Evolutionary conservation across 2,888 invertebrate species (phyloP).

Genomic region (Tenthredo livida): DNA sequence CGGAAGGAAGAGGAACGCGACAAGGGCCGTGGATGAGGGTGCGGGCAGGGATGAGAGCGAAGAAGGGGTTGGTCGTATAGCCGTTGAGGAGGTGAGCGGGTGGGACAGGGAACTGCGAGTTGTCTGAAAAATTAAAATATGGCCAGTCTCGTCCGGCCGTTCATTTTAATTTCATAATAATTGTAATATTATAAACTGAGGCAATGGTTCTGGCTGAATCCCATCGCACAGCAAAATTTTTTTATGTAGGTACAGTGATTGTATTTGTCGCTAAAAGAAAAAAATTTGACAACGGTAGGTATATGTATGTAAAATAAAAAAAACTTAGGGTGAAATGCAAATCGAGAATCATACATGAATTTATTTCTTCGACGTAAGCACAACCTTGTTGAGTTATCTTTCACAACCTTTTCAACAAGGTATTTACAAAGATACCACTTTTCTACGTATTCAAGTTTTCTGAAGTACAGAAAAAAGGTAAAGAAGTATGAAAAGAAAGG

Average conservation of each 20-base stretch:
- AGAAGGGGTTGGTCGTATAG: slow-evolving; percentile 41
- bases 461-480: slow-evolving; percentile 21
- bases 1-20: slow-evolving; percentile 46
- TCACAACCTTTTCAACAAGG: neutral
- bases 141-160: slow-evolving; percentile 70
- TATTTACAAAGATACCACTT: slow-evolving; percentile 48
- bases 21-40: slow-evolving; percentile 47
- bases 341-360: slow-evolving; percentile 6
- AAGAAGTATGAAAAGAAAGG: slow-evolving; percentile 26
- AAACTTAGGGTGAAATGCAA: neutral
- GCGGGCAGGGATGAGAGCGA: slow-evolving; percentile 26
- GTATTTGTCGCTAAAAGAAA: neutral
- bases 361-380: slow-evolving; percentile 23
- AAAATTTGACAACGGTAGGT: neutral
- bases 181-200: slow-evolving; percentile 41
- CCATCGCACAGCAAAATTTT: neutral
- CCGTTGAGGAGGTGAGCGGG: slow-evolving; percentile 60
- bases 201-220: neutral
- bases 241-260: neutral
- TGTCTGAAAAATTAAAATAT: slow-evolving; percentile 77
- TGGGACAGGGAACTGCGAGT: slow-evolving; percentile 47
- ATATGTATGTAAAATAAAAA: neutral
- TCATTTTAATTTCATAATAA: slow-evolving; percentile 74
- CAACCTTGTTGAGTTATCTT: slow-evolving; percentile 5
- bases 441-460: slow-evolving; percentile 38